These are phyloP conservation scores for Parapristionchus giblindavisi DNA, from an alignment of 2,888 invertebrate genomes.

Conservation along the genomic window DNA sequence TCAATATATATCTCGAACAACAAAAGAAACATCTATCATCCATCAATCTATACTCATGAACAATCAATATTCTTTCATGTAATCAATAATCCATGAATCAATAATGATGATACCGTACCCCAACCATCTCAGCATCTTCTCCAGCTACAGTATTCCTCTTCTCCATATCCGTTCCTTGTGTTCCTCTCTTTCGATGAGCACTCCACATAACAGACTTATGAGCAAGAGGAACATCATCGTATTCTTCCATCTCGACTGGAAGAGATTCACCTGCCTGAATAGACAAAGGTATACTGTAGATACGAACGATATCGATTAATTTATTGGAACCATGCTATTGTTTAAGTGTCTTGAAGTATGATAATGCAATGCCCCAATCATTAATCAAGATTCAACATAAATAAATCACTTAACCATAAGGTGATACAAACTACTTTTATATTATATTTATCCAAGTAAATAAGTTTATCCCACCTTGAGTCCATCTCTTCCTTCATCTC, in stretches of 20 bases:
- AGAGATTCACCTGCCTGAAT: slow-evolving; percentile 46
- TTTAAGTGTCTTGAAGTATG: no score
- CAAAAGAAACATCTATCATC: no score
- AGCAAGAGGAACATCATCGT: slow-evolving; percentile 48
- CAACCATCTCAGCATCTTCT: neutral
- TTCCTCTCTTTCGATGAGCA: slow-evolving; percentile 1
- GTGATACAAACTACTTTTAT: neutral
- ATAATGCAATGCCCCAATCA: no score
- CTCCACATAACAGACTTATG: slow-evolving; percentile 46
- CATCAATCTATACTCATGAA: no score
- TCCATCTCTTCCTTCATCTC: slow-evolving; percentile 20
- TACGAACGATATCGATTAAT: neutral
- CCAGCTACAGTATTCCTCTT: slow-evolving; percentile 15
- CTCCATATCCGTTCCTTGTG: neutral
- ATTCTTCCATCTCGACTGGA: slow-evolving; percentile 49
- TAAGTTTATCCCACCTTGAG: neutral
- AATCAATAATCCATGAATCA: no score
- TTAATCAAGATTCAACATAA: no score
- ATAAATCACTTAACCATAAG: no score
- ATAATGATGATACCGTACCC: slow-evolving; percentile 14
- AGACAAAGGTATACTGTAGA: slow-evolving; percentile 1
- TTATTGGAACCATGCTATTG: no score
- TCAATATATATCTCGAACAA: no score
- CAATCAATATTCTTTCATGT: neutral
- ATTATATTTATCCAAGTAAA: neutral